A percentile compares a stretch with the other conserved stretches of the same genome.
Conservation (phyloP, 1,140 invertebrate species). For the Drosophila bocqueti region DNA sequence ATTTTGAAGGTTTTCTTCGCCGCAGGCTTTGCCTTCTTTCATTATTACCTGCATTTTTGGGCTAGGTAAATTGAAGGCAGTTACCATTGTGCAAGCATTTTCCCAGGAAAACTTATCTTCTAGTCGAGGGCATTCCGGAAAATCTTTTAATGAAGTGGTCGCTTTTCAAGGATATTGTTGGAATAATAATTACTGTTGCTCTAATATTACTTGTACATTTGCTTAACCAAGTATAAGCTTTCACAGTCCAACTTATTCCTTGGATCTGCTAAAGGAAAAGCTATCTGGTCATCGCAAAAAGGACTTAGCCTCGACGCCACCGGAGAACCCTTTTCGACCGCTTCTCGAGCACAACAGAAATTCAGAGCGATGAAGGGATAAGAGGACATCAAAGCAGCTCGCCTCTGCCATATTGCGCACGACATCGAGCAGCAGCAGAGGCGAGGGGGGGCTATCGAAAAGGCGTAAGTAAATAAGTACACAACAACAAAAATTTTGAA, state of each 20-base stretch:
- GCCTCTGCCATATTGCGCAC: slow-evolving; percentile 55
- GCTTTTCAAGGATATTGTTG: background rate
- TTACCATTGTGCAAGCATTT: slow-evolving; percentile 18
- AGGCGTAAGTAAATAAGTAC: slow-evolving; percentile 52
- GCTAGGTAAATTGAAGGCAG: slow-evolving; percentile 16
- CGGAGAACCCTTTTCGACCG: slow-evolving; percentile 65
- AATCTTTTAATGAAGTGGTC: background rate
- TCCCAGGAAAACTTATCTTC: background rate
- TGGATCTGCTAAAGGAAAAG: slow-evolving; percentile 25
- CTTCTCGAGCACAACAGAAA: slow-evolving; percentile 32
- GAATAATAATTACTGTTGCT: slow-evolving; percentile 21
- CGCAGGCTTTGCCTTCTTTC: slow-evolving; percentile 11
- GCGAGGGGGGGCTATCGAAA: slow-evolving; percentile 30
- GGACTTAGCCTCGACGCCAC: slow-evolving; percentile 33
- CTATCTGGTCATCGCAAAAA: slow-evolving; percentile 43
- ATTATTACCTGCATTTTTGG: slow-evolving; percentile 51
- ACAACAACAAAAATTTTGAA: background rate
- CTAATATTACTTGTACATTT: slow-evolving; percentile 15
- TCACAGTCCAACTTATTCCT: slow-evolving; percentile 14
- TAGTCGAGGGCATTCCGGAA: slow-evolving; percentile 1
- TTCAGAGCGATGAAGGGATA: slow-evolving; percentile 73
- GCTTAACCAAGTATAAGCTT: slow-evolving; percentile 28
- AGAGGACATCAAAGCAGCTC: slow-evolving; percentile 68
- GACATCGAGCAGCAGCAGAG: slow-evolving; percentile 38
- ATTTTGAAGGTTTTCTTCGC: slow-evolving; percentile 17